Percentiles rank a stretch among this genome's conserved stretches.
These are phyloP conservation scores for Brassicogethes aeneus DNA, from an alignment of 2,888 invertebrate species.

Conservation along the genomic window DNA sequence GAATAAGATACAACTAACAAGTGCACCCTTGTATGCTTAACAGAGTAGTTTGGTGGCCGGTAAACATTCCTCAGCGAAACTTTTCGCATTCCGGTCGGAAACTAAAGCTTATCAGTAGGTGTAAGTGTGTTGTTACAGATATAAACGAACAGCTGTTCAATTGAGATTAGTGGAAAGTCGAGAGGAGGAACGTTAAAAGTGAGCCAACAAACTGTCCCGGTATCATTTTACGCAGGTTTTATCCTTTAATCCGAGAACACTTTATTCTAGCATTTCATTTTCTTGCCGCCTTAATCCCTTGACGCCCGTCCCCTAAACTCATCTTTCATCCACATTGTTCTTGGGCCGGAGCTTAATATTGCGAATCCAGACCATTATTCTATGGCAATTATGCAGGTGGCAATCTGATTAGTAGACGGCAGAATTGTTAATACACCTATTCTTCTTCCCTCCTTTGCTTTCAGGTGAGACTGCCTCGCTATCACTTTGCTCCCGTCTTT, in stretches of 20 bases:
- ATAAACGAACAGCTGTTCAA: not conserved
- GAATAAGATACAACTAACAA: too few relatives aligned
- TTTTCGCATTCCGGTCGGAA: not conserved
- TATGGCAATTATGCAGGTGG: not conserved
- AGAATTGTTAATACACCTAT: not conserved
- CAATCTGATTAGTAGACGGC: conserved; percentile 1
- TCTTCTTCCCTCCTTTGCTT: too few relatives aligned
- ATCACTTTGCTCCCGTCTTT: not conserved
- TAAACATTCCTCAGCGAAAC: not conserved
- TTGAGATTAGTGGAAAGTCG: not conserved
- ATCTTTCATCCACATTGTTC: conserved; percentile 1
- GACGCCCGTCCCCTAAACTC: not conserved
- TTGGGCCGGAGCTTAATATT: not conserved
- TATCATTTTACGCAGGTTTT: not conserved
- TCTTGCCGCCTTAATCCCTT: not conserved
- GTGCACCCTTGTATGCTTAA: too few relatives aligned
- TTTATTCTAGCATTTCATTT: not conserved
- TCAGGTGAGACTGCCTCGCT: not conserved
- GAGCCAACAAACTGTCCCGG: not conserved
- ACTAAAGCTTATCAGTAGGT: not conserved
- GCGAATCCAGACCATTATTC: not conserved
- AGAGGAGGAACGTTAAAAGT: not conserved
- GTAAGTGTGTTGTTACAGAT: not conserved
- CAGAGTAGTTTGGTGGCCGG: too few relatives aligned
- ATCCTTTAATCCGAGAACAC: not conserved